phyloP scores from a whole-genome alignment of 1,140 invertebrate species.

The Grapholita molesta region DNA sequence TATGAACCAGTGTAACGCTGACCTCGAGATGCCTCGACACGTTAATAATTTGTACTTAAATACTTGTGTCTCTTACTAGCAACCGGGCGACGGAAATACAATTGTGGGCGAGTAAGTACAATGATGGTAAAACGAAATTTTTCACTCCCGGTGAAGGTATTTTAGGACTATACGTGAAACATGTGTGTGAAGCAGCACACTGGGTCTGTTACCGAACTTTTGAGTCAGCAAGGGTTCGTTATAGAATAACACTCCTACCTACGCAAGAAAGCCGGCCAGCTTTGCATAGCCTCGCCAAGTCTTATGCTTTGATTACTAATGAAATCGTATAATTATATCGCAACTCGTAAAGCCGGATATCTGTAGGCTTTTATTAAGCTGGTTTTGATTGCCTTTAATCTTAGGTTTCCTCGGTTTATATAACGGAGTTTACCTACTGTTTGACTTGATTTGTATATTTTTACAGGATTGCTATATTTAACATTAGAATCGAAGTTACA shows the following conservation, averaged over 20 bases:
- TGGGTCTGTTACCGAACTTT: too few species aligned
- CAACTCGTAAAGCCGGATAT: neutral
- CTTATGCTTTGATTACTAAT: neutral
- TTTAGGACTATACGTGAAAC: too few species aligned
- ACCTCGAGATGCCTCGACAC: too few species aligned
- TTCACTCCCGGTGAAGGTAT: too few species aligned
- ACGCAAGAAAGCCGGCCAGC: neutral
- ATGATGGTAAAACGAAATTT: too few species aligned
- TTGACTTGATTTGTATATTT: neutral
- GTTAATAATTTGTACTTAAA: too few species aligned
- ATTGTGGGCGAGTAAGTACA: too few species aligned
- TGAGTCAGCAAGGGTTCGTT: neutral
- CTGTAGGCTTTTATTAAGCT: neutral
- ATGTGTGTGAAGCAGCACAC: too few species aligned
- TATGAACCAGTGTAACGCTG: too few species aligned
- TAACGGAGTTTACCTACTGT: neutral
- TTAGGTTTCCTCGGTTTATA: neutral
- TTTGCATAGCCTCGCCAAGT: neutral
- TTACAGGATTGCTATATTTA: neutral
- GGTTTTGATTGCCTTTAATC: neutral
- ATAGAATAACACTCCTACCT: neutral
- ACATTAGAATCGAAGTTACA: neutral
- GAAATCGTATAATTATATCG: neutral
- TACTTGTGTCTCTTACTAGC: too few species aligned
- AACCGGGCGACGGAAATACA: too few species aligned